These are phyloP conservation scores for Ahaetulla prasina DNA, from an alignment of 2,113 vertebrate genomes.

Conservation along the genomic window DNA sequence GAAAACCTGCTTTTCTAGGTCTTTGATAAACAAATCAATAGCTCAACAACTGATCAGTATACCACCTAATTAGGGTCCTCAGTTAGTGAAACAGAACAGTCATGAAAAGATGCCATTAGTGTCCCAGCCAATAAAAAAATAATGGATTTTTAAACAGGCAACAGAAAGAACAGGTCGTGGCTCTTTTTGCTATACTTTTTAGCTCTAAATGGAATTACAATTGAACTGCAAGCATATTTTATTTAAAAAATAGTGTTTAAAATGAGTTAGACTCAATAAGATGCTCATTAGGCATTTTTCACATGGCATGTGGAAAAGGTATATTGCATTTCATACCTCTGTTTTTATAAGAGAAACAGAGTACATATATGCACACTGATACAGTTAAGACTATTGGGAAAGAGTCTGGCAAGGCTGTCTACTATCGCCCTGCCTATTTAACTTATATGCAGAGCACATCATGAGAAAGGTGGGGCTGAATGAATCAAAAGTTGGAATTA, in stretches of 20 bases:
- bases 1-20: slow-evolving; percentile 53
- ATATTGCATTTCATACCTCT: slow-evolving; percentile 68
- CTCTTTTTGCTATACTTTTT: slow-evolving; percentile 65
- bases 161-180: slow-evolving; percentile 58
- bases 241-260: slow-evolving; percentile 73
- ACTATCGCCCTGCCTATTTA: no score
- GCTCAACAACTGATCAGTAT: slow-evolving; percentile 75
- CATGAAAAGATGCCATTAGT: slow-evolving; percentile 74
- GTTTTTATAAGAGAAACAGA: background rate
- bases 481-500: no score
- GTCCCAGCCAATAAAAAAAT: slow-evolving; percentile 77
- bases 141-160: slow-evolving; percentile 74
- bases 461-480: no score
- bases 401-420: no score
- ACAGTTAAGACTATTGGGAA: background rate
- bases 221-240: slow-evolving; percentile 67
- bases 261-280: slow-evolving; percentile 74
- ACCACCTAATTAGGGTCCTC: slow-evolving; percentile 74
- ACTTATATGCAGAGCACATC: no score
- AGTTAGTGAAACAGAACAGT: slow-evolving; percentile 77
- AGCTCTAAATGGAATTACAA: slow-evolving; percentile 77
- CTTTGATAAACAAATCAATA: slow-evolving; percentile 79
- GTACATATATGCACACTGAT: background rate
- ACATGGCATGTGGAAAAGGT: slow-evolving; percentile 62
- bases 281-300: slow-evolving; percentile 68